These are phyloP conservation scores for Lacerta viridis DNA, from an alignment of 2,797 vertebrate species.

Conservation along the genomic window DNA sequence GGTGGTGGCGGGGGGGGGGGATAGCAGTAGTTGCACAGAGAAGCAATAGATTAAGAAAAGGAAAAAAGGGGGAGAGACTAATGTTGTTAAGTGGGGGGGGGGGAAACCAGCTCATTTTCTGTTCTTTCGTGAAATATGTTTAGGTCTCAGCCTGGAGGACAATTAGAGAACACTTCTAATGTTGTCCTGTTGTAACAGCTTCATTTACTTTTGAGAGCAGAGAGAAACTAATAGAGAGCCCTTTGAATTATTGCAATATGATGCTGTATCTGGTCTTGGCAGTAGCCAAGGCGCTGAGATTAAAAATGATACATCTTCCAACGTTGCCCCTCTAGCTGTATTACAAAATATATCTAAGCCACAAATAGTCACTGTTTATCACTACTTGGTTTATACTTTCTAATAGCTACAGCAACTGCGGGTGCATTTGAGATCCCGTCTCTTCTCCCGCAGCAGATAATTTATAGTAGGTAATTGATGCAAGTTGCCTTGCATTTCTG, in stretches of 20 bases:
- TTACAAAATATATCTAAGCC: slow-evolving; percentile 83
- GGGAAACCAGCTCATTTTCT: slow-evolving; percentile 73
- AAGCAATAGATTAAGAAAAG: slow-evolving; percentile 35
- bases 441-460: slow-evolving; percentile 73
- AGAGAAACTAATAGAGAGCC: slow-evolving; percentile 83
- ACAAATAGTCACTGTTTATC: slow-evolving; percentile 80
- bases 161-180: slow-evolving; percentile 76
- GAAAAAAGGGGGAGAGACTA: slow-evolving; percentile 61
- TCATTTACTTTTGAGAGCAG: slow-evolving; percentile 81
- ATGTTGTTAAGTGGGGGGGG: slow-evolving; percentile 74
- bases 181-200: slow-evolving; percentile 72
- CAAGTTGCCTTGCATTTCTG: slow-evolving; percentile 75
- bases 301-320: slow-evolving; percentile 85
- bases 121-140: slow-evolving; percentile 79
- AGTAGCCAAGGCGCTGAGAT: slow-evolving; percentile 82
- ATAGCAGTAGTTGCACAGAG: background rate
- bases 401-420: slow-evolving; percentile 77
- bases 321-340: slow-evolving; percentile 69
- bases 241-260: slow-evolving; percentile 84
- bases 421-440: slow-evolving; percentile 75
- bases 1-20: background rate
- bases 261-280: slow-evolving; percentile 80
- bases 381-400: slow-evolving; percentile 82
- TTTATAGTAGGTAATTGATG: slow-evolving; percentile 81
- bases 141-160: slow-evolving; percentile 70